These are phyloP conservation scores for Salarias fasciatus DNA, from an alignment of 2,797 vertebrate species.

Conservation along the genomic window DNA sequence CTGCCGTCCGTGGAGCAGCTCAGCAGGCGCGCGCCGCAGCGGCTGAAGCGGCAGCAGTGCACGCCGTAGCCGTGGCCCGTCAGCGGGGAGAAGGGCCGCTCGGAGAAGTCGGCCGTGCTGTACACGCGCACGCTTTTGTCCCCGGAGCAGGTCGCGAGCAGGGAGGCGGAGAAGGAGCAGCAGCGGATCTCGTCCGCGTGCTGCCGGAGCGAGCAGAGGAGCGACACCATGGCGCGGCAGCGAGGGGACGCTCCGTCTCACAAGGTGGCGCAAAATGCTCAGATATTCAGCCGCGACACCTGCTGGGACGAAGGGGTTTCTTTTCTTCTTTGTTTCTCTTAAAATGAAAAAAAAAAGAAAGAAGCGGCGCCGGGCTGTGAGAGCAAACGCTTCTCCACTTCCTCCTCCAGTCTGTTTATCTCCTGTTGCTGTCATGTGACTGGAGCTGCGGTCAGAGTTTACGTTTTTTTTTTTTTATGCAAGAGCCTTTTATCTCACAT, in stretches of 20 bases:
- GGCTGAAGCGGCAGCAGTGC: conserved; percentile 90
- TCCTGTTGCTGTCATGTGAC: conserved; percentile 45
- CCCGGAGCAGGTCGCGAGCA: conserved; percentile 86
- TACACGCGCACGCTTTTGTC: conserved; percentile 90
- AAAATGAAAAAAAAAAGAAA: background rate
- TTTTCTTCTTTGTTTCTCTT: background rate
- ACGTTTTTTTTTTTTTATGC: background rate
- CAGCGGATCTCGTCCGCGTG: conserved; percentile 87
- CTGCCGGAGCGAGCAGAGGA: conserved; percentile 78
- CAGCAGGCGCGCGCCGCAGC: conserved; percentile 80
- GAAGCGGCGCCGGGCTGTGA: background rate
- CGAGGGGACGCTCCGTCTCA: conserved; percentile 17
- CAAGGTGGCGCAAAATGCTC: conserved; percentile 63
- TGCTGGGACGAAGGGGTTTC: background rate
- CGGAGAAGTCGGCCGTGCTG: conserved; percentile 75
- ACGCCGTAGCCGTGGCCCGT: conserved; percentile 85
- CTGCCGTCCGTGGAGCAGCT: conserved; percentile 90
- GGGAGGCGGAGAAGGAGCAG: conserved; percentile 84
- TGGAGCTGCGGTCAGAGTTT: background rate
- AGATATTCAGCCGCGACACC: conserved; percentile 5
- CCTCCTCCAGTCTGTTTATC: conserved; percentile 8
- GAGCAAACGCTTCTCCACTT: background rate
- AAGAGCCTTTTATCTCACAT: too few relatives aligned
- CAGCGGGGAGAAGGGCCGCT: conserved; percentile 85
- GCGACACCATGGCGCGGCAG: conserved; percentile 73